Evolutionary conservation across 2,113 vertebrate species (phyloP).

Genomic region (Lagopus leucura): DNA sequence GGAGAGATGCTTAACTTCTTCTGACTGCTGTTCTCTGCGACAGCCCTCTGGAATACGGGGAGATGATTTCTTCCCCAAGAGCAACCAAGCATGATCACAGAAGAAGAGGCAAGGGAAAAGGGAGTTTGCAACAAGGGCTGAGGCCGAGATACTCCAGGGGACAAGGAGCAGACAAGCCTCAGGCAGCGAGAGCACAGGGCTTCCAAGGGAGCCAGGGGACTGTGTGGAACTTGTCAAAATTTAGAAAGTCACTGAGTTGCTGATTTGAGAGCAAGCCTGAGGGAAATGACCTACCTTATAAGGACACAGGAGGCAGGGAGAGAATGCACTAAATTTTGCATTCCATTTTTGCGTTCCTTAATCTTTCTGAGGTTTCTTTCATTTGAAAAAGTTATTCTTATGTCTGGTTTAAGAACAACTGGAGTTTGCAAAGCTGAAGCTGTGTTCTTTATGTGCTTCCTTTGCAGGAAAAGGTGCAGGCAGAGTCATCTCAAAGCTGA

Average conservation of each 20-base stretch:
- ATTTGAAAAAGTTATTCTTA: neutral
- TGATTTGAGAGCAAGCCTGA: neutral
- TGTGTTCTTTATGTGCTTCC: neutral
- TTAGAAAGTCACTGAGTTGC: neutral
- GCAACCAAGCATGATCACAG: slow-evolving; percentile 9
- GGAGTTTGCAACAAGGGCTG: neutral
- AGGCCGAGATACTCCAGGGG: neutral
- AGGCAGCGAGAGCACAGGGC: neutral
- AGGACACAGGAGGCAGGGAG: neutral
- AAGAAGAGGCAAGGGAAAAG: neutral
- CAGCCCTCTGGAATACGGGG: neutral
- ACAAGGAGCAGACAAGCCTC: neutral
- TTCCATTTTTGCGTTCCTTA: neutral
- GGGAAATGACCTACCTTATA: neutral
- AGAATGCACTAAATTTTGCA: neutral
- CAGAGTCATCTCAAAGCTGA: neutral
- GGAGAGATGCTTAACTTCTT: neutral
- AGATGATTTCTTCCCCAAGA: neutral
- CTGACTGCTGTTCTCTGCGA: neutral
- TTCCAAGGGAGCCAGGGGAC: neutral
- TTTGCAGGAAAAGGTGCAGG: neutral
- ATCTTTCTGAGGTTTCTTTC: neutral
- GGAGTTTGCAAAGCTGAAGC: neutral
- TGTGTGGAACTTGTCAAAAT: neutral
- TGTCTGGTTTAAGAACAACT: neutral